Base-by-base conservation (phyloP, 2,113 vertebrate genomes). In the Myocastor coypus region DNA sequence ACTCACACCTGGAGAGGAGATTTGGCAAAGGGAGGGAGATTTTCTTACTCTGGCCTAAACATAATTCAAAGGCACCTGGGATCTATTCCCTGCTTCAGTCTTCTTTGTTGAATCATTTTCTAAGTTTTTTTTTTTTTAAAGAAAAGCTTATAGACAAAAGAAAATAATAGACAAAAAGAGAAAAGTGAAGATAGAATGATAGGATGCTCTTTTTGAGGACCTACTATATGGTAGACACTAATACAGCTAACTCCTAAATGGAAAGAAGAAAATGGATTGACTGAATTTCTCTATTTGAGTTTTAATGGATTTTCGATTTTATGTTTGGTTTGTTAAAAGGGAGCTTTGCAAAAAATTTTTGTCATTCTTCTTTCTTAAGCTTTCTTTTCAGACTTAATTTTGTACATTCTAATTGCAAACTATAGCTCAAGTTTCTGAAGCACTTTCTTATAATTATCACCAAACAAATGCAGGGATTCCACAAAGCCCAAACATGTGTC, bases 401-500 rank as follows among this genome's bases (percentile, higher is more conserved):
- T 55, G 37, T 97, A 28, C 40, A 46, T 93, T 96, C 96, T 96
- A 97, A 97, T 96, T 96, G 89, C 82, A 91, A 97, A 97, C 37
- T 92, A 93, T 89, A 96, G 69, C 91, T 95, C 94, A 80, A 87
- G 89, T 78, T 91, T 94, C 73, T 94, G 80, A 97, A 97, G 96
- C 84, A 91, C 19, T 92, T 78, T 90, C 46, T 97, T 86, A 57
- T 77, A 97, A 97, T 98, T 97, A 97, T 96, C 95, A 95, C 97
- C 94, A 92, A 96, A 95, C 97, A 97, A 95, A 97, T 83, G 83
- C 89, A 63, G 50, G 75, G 92, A 96, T 97, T 97, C 96, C 95
- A 64, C 92, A 98, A 98, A 97, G 97, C 78, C 94, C 94, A 97
- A 97, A 97, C 97, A 96, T 91, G 93, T 92, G 95, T 95, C 75